These are phyloP conservation scores for Chionoecetes opilio DNA, from an alignment of 1,140 invertebrate genomes.

Conservation along the genomic window DNA sequence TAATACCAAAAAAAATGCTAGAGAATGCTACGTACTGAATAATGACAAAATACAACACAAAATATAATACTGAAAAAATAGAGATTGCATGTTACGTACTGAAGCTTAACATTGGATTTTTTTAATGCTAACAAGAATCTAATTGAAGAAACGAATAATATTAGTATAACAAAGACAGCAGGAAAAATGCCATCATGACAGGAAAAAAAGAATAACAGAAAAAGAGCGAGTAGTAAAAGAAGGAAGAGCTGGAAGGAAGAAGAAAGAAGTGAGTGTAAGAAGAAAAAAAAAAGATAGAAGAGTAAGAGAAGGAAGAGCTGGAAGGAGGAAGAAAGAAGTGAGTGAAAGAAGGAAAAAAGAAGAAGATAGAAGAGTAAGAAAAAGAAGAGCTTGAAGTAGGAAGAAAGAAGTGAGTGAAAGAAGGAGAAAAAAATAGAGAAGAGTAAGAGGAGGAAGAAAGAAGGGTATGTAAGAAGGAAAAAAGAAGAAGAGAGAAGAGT, in stretches of 20 bases:
- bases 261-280: background rate
- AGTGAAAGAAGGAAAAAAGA: background rate
- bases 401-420: background rate
- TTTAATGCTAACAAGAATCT: no score
- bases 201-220: background rate
- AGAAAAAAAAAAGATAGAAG: background rate
- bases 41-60: no score
- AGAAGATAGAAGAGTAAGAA: background rate
- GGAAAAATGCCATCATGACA: no score
- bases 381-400: background rate
- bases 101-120: no score
- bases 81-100: no score
- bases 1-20: no score
- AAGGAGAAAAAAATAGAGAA: background rate
- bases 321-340: background rate
- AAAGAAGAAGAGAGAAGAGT: background rate
- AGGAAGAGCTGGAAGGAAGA: background rate
- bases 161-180: no score
- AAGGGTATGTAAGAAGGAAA: no score
- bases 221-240: background rate
- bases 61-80: no score
- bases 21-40: no score
- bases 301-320: background rate
- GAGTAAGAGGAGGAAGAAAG: background rate
- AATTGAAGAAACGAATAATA: no score